Percentiles rank a stretch among this genome's conserved stretches.
phyloP scores from a whole-genome alignment of 2,113 vertebrate genomes.

The Laticauda colubrina region DNA sequence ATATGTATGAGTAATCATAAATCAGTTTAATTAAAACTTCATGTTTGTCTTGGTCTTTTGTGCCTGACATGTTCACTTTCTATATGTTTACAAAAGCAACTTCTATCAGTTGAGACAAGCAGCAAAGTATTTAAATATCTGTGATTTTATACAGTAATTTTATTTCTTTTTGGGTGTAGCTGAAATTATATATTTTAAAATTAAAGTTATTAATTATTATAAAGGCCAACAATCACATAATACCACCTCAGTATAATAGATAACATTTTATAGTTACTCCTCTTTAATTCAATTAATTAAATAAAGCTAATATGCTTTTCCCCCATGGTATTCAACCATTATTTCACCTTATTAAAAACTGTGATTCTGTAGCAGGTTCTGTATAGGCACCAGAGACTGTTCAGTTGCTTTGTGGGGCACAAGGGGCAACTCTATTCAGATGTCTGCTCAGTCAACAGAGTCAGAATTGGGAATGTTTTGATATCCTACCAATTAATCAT shows the following conservation, averaged over 20 bases:
- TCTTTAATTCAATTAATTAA: background rate
- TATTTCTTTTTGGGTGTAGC: background rate
- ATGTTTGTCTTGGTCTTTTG: background rate
- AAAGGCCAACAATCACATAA: background rate
- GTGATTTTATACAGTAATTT: background rate
- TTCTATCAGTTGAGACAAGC: conserved; percentile 14
- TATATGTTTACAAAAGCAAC: conserved; percentile 5
- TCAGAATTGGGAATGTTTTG: background rate
- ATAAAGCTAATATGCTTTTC: background rate
- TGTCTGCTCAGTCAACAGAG: background rate
- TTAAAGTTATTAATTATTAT: background rate
- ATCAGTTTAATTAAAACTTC: background rate
- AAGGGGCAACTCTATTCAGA: background rate
- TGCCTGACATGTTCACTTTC: background rate
- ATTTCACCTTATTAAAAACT: background rate
- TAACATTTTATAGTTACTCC: conserved; percentile 21
- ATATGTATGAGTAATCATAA: background rate
- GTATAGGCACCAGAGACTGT: background rate
- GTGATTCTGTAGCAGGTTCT: background rate
- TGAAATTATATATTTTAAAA: background rate
- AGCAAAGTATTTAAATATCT: background rate
- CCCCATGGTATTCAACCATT: background rate
- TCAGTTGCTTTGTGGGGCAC: background rate
- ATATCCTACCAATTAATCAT: background rate
- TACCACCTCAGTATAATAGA: background rate